Evolutionary conservation across 2,797 vertebrate species (phyloP), one percentile per base, ranked within the genome.

Genomic region (Limosa lapponica): DNA sequence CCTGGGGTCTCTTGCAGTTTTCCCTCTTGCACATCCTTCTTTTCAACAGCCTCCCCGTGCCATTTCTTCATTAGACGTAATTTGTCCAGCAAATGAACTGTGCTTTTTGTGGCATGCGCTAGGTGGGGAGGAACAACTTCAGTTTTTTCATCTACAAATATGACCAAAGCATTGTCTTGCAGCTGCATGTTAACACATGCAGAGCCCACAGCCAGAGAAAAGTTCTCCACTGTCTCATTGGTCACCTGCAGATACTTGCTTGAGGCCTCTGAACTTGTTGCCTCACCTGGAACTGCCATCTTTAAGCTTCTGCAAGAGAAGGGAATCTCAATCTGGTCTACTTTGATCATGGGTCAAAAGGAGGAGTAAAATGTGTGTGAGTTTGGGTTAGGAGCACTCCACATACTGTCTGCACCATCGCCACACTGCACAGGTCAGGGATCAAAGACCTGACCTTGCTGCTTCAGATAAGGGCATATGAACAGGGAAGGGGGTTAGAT

Each of bases 331-430:
- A 64, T 32, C 16, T 34, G 28, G 23, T 58, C 67, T 88, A 2
- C 66, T 69, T 77, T 41, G 30, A n/a, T 15, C 17, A 28, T 5
- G 4, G 30, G 34, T 82, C 71, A 24, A 85, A 82, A 89, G 73
- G n/a, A 92, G 30, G 46, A 62, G 16, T 49, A 24, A 66, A 69
- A 55, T 8, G 2, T 17, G 14, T 0, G 0, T 62, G 55, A 10
- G 15, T 30, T 67, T 67, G 25, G 59, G 32, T 32, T 64, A 9
- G 23, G 15, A n/a, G 9, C 24, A 20, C 32, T 34, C 24, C 28
- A 7, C 1, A 8, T 58, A 10, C 30, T 0, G 0, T 46, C 66
- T 84, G 59, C 27, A 23, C 44, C 36, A 69, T 32, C 8, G 2
- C 43, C 27, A 5, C 27, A 3, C 66, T 54, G 32, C 66, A 17